Base-by-base conservation (phyloP, 92 coral and sea anemone genomes). In the Montipora capitata region DNA sequence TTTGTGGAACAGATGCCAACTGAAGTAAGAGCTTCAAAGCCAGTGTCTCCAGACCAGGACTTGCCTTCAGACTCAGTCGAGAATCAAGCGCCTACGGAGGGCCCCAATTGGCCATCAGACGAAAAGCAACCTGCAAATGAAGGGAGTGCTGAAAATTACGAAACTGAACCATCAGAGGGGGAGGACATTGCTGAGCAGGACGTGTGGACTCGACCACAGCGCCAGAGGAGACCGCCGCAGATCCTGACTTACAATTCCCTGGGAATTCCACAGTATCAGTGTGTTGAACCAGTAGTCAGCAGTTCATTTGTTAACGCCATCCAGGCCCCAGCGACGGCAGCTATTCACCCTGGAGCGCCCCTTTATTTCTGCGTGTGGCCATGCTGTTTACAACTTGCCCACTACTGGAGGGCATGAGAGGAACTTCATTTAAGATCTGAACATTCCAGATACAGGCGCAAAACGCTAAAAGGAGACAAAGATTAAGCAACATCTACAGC, bases 321-420 rank as follows among this genome's bases (percentile, higher is more conserved):
- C 27, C 27, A 20, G 27, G 71, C 6, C 70, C 38, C 59, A 40
- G 15, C 71, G 61, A 4, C 14, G 40, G 40, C 72, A 59, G 82
- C 70, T 77, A n/a, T 77, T 58, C 82, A 58, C 35, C 72, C 54
- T 39, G 82, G 82, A 77, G 57, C 70, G 54, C 82, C 82, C 72
- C 71, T 77, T 58, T 77, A 77, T 77, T 77, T 35, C 72, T 77
- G 56, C 38, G 82, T 77, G 51, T 77, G 82, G 72, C 72, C 82
- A 77, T 38, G 35, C 51, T 61, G 82, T n/a, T 77, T 61, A 15
- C 72, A 77, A 40, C 82, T 71, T 77, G 52, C 70, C 72, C 41
- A 5, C 52, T 77, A 77, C 82, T 58, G 39, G 68, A 77, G 70
- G 82, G 71, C 82, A 9, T 59, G 14, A 77, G 82, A 59, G 70